A percentile compares a stretch with the other conserved stretches of the same genome.
Evolutionary conservation across 2,797 vertebrate species (phyloP).

Genomic region (Poecilia wingei): DNA sequence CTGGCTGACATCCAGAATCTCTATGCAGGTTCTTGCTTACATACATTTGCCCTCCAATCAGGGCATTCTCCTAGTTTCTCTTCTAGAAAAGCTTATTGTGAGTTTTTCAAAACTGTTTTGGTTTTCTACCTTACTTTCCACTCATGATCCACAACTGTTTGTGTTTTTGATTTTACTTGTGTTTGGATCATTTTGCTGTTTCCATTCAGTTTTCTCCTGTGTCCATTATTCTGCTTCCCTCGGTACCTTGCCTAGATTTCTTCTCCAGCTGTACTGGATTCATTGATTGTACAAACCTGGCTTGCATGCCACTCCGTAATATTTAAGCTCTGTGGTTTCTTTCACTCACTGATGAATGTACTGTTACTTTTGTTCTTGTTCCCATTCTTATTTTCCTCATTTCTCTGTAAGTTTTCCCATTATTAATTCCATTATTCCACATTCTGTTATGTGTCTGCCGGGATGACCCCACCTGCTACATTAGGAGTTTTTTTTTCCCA

Average conservation of each 20-base stretch:
- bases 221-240: neutral
- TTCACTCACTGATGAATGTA: neutral
- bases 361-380: neutral
- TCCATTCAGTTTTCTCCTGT: neutral
- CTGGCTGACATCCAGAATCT: neutral
- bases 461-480: neutral
- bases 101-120: neutral
- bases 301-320: neutral
- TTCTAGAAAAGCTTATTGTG: neutral
- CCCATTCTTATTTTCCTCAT: neutral
- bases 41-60: neutral
- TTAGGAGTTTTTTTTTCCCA: neutral
- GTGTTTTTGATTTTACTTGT: neutral
- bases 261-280: neutral
- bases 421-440: neutral
- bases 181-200: neutral
- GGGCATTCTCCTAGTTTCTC: neutral
- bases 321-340: neutral
- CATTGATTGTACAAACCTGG: neutral
- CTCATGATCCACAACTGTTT: neutral
- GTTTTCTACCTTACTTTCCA: neutral
- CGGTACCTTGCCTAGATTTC: neutral
- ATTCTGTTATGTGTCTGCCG: neutral
- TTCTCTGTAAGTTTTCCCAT: neutral
- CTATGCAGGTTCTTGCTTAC: neutral